Percentiles rank a stretch among this genome's conserved stretches.
Evolutionary conservation across 2,888 invertebrate species (phyloP).

Genomic region (Carpatolechia fugitivella): DNA sequence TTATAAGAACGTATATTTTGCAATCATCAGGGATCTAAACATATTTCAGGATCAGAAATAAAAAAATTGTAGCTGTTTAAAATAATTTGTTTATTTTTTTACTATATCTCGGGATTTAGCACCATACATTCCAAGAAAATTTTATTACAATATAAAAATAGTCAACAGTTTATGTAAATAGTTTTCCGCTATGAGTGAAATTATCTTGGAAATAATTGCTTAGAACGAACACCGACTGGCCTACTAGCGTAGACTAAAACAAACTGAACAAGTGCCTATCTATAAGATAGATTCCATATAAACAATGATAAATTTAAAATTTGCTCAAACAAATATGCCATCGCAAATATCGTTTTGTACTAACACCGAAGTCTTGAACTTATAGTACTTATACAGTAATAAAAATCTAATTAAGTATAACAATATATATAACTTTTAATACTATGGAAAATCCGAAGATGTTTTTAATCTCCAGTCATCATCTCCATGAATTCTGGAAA

Average conservation of each 20-base stretch:
- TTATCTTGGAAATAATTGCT: conserved; percentile 71
- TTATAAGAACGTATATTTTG: too few relatives aligned
- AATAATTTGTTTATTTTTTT: neutral
- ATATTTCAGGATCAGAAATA: too few relatives aligned
- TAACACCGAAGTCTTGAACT: conserved; percentile 55
- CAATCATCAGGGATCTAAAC: too few relatives aligned
- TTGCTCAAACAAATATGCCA: conserved; percentile 50
- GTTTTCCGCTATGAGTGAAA: conserved; percentile 53
- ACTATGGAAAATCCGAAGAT: conserved; percentile 35
- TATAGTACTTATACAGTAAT: conserved; percentile 51
- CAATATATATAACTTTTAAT: conserved; percentile 39
- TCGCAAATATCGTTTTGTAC: conserved; percentile 69
- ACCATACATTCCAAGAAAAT: neutral
- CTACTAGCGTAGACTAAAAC: conserved; percentile 36
- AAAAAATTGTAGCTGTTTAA: neutral
- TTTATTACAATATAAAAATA: conserved; percentile 28
- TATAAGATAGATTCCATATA: conserved; percentile 59
- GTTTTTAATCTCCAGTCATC: conserved; percentile 92
- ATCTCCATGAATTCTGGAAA: conserved; percentile 95
- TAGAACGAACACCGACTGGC: conserved; percentile 51
- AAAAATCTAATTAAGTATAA: conserved; percentile 57
- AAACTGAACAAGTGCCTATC: conserved; percentile 48
- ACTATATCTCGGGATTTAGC: neutral
- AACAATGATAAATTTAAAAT: conserved; percentile 33
- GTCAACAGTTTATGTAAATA: too few relatives aligned